A percentile compares a stretch with the other conserved stretches of the same genome.
These are phyloP conservation scores for Tachina grossa DNA, from an alignment of 2,888 invertebrate species.

Conservation along the genomic window DNA sequence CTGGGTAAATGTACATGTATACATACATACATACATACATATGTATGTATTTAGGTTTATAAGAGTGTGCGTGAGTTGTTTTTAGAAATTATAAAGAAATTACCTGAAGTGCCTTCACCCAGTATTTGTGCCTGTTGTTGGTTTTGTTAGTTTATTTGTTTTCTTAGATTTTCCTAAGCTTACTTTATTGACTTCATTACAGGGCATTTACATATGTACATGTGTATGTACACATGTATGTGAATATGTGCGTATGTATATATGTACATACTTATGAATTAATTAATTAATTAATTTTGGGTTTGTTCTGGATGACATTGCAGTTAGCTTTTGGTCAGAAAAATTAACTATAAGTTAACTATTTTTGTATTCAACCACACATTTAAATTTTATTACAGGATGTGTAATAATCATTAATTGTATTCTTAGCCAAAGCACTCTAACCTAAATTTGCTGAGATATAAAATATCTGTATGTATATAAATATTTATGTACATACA, in stretches of 20 bases:
- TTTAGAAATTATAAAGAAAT: slow-evolving; percentile 41
- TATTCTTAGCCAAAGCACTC: too few species aligned
- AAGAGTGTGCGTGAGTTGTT: neutral
- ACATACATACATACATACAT: neutral
- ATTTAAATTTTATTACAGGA: too few species aligned
- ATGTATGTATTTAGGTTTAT: neutral
- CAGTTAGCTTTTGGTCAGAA: too few species aligned
- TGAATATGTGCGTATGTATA: neutral
- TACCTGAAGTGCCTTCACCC: slow-evolving; percentile 30
- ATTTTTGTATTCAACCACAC: too few species aligned
- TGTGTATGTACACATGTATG: neutral
- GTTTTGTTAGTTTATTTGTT: slow-evolving; percentile 9
- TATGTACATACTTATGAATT: neutral
- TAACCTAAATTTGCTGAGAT: too few species aligned
- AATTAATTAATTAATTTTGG: too few species aligned
- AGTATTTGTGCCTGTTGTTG: slow-evolving; percentile 35
- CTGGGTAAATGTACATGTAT: neutral
- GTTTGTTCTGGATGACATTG: too few species aligned
- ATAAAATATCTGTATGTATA: neutral
- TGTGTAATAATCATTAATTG: too few species aligned
- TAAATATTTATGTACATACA: neutral
- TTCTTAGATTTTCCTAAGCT: neutral
- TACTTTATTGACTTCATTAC: slow-evolving; percentile 25
- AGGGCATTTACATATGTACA: neutral
- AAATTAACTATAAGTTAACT: too few species aligned